Base-by-base conservation (phyloP, 2,113 vertebrate genomes). In the Rhizomys pruinosus region DNA sequence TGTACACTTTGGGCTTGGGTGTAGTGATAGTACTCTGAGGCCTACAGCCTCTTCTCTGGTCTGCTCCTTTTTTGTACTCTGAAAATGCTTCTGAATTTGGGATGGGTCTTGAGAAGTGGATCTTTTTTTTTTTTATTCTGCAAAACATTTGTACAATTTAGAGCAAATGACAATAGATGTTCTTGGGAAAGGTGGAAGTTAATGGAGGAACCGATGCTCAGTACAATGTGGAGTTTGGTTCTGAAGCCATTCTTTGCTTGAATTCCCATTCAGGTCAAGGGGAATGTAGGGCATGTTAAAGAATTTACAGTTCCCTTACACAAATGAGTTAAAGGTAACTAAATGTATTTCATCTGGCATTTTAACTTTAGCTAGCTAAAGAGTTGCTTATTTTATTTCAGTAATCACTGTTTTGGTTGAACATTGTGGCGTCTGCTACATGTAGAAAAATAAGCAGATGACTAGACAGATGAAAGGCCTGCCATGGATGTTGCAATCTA, bases 41-140 rank as follows among this genome's bases (percentile, higher is more conserved):
- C 69, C 29, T 57, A 29, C 13, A 37, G 42, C 16, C 29, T 47
- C 25, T 76, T 90, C 42, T 22, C 44, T n/a, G 37, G 66, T 39
- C 8, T 66, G 22, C 39, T n/a, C 44, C 94, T 69, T 17, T 15
- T 72, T 20, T 52, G 22, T n/a, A 17, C 20, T 37, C 89, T 92
- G 92, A 97, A 90, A 66, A 88, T 71, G 92, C 57, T 92, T 94
- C 93, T 96, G 96, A 89, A 92, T 98, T 97, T 97, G 95, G 84
- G 97, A 93, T 94, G 94, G 91, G 94, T 94, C 96, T 97, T 93
- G 94, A 77, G 86, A 87, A 90, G 87, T 91, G 81, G 3, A 2
- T n/a, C 29, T 68, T 10, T 69, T 77, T 85, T 74, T 66, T 78
- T 89, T 96, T 78, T 29, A 84, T 92, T 89, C 92, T 29, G 1